Percentiles rank a stretch among this genome's conserved stretches.
phyloP scores from a whole-genome alignment of 1,140 invertebrate species.

The Schlechtendalia chinensis region DNA sequence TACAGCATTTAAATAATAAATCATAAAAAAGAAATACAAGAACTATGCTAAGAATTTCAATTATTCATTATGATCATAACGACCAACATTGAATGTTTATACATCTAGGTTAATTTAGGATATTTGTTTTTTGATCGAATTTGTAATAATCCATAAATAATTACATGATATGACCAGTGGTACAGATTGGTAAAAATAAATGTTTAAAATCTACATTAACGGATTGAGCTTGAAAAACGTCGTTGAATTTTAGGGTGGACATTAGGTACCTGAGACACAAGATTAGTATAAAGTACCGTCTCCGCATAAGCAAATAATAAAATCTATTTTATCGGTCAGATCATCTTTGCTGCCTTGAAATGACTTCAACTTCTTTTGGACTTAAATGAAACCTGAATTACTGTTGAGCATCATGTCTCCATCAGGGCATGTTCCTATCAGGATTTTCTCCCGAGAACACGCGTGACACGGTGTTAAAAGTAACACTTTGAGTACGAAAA shows the following conservation, averaged over 20 bases:
- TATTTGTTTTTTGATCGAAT: too few species aligned
- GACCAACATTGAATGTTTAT: too few species aligned
- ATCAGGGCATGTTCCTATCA: slow-evolving; percentile 89
- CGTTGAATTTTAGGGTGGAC: too few species aligned
- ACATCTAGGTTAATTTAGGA: too few species aligned
- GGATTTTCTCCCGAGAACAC: slow-evolving; percentile 78
- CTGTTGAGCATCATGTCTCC: slow-evolving; percentile 74
- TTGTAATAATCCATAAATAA: too few species aligned
- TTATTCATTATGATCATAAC: too few species aligned
- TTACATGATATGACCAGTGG: slow-evolving; percentile 98
- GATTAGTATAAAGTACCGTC: slow-evolving; percentile 96
- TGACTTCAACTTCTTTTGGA: slow-evolving; percentile 82
- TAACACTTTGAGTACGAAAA: too few species aligned
- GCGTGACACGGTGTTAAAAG: too few species aligned
- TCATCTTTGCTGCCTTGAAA: slow-evolving; percentile 87
- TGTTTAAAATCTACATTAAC: slow-evolving; percentile 33
- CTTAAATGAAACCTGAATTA: slow-evolving; percentile 66
- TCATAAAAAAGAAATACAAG: too few species aligned
- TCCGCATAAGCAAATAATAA: slow-evolving; percentile 92
- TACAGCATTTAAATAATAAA: not conserved
- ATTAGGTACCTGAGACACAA: slow-evolving; percentile 80
- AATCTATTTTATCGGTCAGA: slow-evolving; percentile 91
- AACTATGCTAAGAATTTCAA: too few species aligned
- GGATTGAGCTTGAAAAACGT: too few species aligned
- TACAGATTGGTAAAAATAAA: slow-evolving; percentile 79